Evolutionary conservation across 2,888 invertebrate genomes (phyloP).

Genomic region (Xiphydria camelus): DNA sequence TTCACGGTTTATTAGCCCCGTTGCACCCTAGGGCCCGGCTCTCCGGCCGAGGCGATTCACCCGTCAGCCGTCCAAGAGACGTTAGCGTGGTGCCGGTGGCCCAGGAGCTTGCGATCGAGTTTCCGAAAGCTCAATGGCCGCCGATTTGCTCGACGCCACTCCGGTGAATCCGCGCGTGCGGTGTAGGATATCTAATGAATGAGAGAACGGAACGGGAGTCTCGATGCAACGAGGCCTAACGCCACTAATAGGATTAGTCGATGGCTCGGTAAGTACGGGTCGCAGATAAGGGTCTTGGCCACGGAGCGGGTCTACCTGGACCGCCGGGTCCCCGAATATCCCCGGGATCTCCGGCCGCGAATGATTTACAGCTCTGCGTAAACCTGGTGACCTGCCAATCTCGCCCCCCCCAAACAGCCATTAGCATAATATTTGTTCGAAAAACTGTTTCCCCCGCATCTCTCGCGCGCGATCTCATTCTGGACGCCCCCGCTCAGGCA

Average conservation of each 20-base stretch:
- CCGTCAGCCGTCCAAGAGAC: not conserved
- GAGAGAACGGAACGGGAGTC: constrained; percentile 17
- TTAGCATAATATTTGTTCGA: constrained; percentile 25
- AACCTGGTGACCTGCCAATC: constrained; percentile 44
- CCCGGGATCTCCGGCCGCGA: constrained; percentile 8
- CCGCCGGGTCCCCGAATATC: constrained; percentile 1
- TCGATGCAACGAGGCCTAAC: constrained; percentile 30
- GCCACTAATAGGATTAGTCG: constrained; percentile 46
- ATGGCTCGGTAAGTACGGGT: constrained; percentile 38
- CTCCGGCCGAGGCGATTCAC: no score
- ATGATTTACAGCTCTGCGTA: constrained; percentile 44
- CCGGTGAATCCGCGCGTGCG: constrained; percentile 13
- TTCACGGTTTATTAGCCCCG: constrained; percentile 43
- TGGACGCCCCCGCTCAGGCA: no score
- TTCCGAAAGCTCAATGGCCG: not conserved
- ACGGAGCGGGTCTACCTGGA: not conserved
- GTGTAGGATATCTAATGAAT: constrained; percentile 10
- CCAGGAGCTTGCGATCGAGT: not conserved
- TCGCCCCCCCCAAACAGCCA: constrained; percentile 30
- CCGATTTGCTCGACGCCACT: constrained; percentile 7
- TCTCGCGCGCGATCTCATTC: no score
- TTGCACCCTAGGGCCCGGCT: constrained; percentile 8
- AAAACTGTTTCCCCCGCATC: constrained; percentile 7
- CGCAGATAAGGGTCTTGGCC: constrained; percentile 29
- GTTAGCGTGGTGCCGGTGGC: not conserved